Conservation (phyloP, 2,888 invertebrate genomes). For the Coleophora deauratella region DNA sequence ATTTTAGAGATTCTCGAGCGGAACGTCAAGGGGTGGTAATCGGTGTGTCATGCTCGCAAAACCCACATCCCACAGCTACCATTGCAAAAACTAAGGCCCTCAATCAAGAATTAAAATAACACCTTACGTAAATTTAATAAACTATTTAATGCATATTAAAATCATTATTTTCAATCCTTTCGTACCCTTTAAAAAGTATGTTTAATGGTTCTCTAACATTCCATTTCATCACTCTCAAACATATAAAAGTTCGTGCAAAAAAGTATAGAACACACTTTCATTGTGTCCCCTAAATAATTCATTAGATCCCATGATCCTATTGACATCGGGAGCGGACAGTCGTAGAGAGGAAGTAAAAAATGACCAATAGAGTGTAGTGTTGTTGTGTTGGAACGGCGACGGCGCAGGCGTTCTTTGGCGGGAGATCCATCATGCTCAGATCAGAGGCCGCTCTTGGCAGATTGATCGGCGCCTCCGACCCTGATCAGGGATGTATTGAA, state of each 20-base stretch:
- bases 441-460: conserved; percentile 42
- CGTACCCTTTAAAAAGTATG: too few species aligned
- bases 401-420: conserved; percentile 31
- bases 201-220: too few species aligned
- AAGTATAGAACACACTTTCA: too few species aligned
- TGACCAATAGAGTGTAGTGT: conserved; percentile 45
- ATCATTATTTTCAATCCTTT: background rate
- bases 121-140: background rate
- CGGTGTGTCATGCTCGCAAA: too few species aligned
- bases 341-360: conserved; percentile 26
- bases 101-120: conserved; percentile 37
- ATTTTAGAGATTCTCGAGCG: conserved; percentile 30
- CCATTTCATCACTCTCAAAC: too few species aligned
- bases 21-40: background rate
- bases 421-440: conserved; percentile 58
- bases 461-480: conserved; percentile 57
- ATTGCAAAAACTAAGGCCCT: conserved; percentile 32
- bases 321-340: conserved; percentile 39
- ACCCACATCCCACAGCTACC: too few species aligned
- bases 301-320: conserved; percentile 33
- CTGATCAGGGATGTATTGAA: conserved; percentile 15
- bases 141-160: background rate
- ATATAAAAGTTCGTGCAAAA: too few species aligned
- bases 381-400: conserved; percentile 32
- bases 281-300: conserved; percentile 45